These are phyloP conservation scores for Archocentrus centrarchus DNA, from an alignment of 2,113 vertebrate genomes.

Conservation along the genomic window DNA sequence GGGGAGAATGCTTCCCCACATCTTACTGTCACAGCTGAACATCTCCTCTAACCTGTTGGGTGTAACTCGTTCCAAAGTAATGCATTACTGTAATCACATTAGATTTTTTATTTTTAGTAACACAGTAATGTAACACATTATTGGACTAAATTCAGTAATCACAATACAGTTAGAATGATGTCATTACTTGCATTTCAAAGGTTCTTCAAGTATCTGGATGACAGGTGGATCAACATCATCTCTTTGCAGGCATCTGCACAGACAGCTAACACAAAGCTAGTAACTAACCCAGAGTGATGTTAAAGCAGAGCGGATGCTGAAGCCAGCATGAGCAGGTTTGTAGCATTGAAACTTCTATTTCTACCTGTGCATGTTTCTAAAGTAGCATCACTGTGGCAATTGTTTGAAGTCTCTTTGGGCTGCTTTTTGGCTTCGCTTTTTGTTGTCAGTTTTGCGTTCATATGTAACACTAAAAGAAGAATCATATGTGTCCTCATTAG, in stretches of 20 bases:
- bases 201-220: background rate
- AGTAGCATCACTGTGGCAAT: background rate
- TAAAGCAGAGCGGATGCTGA: background rate
- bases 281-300: background rate
- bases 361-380: constrained; percentile 1
- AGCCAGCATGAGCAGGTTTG: background rate
- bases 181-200: no score
- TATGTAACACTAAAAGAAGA: background rate
- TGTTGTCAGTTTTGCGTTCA: background rate
- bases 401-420: no score
- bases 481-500: background rate
- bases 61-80: background rate
- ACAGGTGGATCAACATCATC: background rate
- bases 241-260: background rate
- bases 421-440: no score
- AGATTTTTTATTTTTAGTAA: no score
- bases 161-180: background rate
- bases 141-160: background rate
- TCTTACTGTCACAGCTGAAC: background rate
- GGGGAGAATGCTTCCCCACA: background rate
- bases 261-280: background rate
- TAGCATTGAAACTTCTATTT: background rate
- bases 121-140: no score
- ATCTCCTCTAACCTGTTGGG: background rate
- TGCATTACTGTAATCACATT: no score